Evolutionary conservation across 2,113 vertebrate genomes (phyloP).

Genomic region (Esox niger): DNA sequence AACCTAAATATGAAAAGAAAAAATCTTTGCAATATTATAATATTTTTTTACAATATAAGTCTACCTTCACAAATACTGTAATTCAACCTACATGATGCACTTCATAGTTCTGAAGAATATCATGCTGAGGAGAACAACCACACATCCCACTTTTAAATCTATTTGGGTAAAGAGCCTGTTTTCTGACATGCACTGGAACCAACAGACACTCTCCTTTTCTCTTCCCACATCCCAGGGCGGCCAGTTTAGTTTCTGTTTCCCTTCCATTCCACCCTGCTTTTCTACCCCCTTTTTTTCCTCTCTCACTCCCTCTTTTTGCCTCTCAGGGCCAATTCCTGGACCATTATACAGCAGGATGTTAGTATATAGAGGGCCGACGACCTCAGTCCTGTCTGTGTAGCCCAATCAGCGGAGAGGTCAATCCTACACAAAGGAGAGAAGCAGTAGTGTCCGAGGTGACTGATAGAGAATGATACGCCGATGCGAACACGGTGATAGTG

Average conservation of each 20-base stretch:
- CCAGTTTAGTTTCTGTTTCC: conserved; percentile 11
- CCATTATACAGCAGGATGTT: conserved; percentile 35
- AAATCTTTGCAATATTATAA: too few relatives aligned
- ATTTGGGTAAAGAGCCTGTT: not conserved
- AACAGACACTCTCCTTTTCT: conserved; percentile 11
- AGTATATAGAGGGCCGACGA: conserved; percentile 44
- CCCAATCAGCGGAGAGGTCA: conserved; percentile 67
- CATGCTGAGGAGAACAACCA: not conserved
- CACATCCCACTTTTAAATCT: conserved; percentile 3
- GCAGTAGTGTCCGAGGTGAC: conserved; percentile 57
- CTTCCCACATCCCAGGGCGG: conserved; percentile 7
- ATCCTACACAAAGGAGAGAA: conserved; percentile 40
- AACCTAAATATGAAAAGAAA: too few relatives aligned
- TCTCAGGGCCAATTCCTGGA: conserved; percentile 10
- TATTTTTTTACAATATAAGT: too few relatives aligned
- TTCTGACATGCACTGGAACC: conserved; percentile 14
- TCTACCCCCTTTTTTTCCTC: not conserved
- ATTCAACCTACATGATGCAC: not conserved
- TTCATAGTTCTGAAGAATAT: not conserved
- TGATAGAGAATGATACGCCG: conserved; percentile 65
- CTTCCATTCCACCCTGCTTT: not conserved
- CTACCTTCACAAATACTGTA: conserved; percentile 1
- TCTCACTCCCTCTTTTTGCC: not conserved
- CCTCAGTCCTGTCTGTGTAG: conserved; percentile 24
- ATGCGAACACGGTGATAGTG: conserved; percentile 55